Base-by-base conservation (phyloP, 2,888 invertebrate species). In the Saturnia pavonia region DNA sequence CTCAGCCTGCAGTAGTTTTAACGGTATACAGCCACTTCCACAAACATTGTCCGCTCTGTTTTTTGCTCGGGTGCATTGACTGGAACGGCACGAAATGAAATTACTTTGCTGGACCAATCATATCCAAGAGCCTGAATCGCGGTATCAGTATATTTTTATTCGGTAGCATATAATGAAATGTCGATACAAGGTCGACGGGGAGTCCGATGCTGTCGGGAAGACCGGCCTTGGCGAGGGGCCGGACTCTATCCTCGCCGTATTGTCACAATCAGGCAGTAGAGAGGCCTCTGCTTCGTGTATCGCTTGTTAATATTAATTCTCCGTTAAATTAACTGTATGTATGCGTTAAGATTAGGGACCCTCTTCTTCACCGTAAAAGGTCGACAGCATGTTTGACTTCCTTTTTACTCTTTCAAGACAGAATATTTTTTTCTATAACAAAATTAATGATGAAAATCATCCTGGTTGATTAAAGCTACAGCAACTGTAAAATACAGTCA, bases 281-380 rank as follows among this genome's bases (percentile, higher is more conserved):
- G 91, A 63, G 91, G 93, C 86, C 88, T 91, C 92, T 93, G 92
- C 93, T 92, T 94, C 92, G 93, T 93, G 90, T 92, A 93, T 92
- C 87, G 85, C 81, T 92, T 92, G 93, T 93, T 94, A 90, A 94
- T 91, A 85, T 94, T 93, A 92, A 91, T 88, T 86, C 57, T 90
- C 86, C 79, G 88, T 93, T 91, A 93, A 93, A 87, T 92, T 93
- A 93, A 94, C 93, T 91, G 91, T 92, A 93, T 94, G 93, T 94
- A 94, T 94, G 93, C 93, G 93, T 92, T 88, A 93, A 93, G 93
- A 93, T 94, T 89, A 93, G 93, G 88, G 91, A 88, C 91, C 93
- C 92, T 93, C 93, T 92, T 93, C 92, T 85, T 84, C 78, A 88
- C 93, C 92, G 89, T 81, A 80, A 83, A 79, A 87, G 93, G 93